Evolutionary conservation across 2,888 invertebrate species (phyloP), one percentile per base, ranked within the genome.

Genomic region (Euzophera pinguis): DNA sequence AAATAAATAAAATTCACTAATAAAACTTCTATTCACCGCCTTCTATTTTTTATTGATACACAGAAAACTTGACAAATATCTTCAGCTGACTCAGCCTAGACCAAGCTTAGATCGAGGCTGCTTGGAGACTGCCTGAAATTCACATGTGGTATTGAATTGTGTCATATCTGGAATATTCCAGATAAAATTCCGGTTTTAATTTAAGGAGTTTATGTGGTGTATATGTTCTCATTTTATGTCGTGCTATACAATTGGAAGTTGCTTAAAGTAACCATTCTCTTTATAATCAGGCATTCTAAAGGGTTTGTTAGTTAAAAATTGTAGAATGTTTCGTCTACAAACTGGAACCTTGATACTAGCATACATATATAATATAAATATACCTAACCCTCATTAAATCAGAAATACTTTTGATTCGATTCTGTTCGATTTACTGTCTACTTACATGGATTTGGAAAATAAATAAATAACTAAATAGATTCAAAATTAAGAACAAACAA

Each of bases 111-210:
- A 12, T 9, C 22, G 10, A 63, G 58, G 63, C 76, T 29, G 58
- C 57, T 53, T 63, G 55, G 58, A 59, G 63, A 84, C 82, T 84
- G 75, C 67, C 63, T 64, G 57, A 65, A 57, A 66, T 64, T 61
- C 60, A 63, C 62, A 55, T 56, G 70, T 61, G 60, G 61, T 63
- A 62, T 61, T 65, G 67, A 73, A 71, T 67, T 73, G 64, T 60
- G 65, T 71, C 60, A 53, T 68, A 81, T 79, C 84, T 70, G 75
- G 85, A 78, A 78, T 74, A 72, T 71, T 73, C 83, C 75, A 84
- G 82, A 75, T 71, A 58, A 52, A 47, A 76, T 75, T 77, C 81
- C 75, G 73, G 81, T 82, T 84, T 81, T 69, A 81, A 83, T 83
- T 78, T 58, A 57, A 57, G 57, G 62, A 75, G 45, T 45, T 29